These are phyloP conservation scores for Bostrychus sinensis DNA, from an alignment of 2,113 vertebrate genomes.

Conservation along the genomic window DNA sequence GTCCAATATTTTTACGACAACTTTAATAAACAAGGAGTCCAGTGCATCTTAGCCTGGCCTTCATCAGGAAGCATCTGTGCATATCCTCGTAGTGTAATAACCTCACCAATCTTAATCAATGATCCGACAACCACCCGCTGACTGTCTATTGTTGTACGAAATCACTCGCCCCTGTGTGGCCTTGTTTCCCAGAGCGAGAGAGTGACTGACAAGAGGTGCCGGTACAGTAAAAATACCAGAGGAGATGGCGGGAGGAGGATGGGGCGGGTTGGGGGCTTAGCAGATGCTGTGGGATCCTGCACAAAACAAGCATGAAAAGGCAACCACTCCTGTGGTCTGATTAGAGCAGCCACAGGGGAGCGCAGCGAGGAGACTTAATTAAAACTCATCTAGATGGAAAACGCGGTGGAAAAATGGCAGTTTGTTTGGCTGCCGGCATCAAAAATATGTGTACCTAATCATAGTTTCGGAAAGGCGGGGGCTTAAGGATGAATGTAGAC, in stretches of 20 bases:
- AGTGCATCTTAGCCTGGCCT: conserved; percentile 24
- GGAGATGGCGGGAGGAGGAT: neutral
- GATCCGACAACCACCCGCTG: conserved; percentile 57
- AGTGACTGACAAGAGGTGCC: conserved; percentile 31
- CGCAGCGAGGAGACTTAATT: conserved; percentile 74
- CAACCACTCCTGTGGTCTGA: conserved; percentile 67
- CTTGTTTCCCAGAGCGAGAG: conserved; percentile 21
- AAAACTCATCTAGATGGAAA: conserved; percentile 80
- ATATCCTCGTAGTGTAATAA: conserved; percentile 54
- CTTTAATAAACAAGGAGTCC: conserved; percentile 31
- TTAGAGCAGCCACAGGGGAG: conserved; percentile 69
- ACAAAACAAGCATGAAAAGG: conserved; percentile 46
- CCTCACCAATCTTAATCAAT: conserved; percentile 71
- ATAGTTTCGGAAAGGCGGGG: conserved; percentile 9
- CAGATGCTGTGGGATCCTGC: conserved; percentile 55
- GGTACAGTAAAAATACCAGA: conserved; percentile 19
- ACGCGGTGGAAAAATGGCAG: conserved; percentile 47
- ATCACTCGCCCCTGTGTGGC: conserved; percentile 22
- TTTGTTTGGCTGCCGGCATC: conserved; percentile 50
- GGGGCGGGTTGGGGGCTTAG: neutral
- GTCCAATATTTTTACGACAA: too few species aligned
- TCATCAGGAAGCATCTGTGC: conserved; percentile 63
- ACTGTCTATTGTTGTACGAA: conserved; percentile 41
- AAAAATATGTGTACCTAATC: conserved; percentile 55
- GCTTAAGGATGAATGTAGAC: conserved; percentile 40